Percentiles rank a stretch among this genome's conserved stretches.
Conservation (phyloP, 2,797 vertebrate genomes). For the Danio kyathit region DNA sequence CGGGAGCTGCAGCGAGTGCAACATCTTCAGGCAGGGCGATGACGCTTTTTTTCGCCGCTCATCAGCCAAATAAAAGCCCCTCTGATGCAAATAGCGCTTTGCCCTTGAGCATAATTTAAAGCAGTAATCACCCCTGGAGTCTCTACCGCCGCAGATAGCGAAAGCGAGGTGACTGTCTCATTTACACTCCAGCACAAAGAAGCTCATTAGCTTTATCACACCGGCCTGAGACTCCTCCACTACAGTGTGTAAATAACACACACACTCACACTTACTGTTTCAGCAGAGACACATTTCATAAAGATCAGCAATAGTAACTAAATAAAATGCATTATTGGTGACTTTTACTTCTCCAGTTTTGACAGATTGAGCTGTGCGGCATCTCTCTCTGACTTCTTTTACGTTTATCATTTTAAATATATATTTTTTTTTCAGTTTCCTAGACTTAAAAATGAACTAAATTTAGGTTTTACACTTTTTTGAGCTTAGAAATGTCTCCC, state of each 20-base stretch:
- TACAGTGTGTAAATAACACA: slow-evolving; percentile 87
- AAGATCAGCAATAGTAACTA: slow-evolving; percentile 33
- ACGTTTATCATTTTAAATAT: too few relatives aligned
- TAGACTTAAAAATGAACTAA: too few relatives aligned
- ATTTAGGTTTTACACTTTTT: too few relatives aligned
- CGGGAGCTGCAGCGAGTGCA: slow-evolving; percentile 52
- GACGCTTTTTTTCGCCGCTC: slow-evolving; percentile 56
- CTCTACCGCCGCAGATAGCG: slow-evolving; percentile 73
- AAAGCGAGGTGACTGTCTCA: slow-evolving; percentile 87
- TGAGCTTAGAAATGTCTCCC: too few relatives aligned
- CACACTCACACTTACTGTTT: slow-evolving; percentile 23
- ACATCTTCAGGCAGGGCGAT: slow-evolving; percentile 60
- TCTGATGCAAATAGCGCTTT: slow-evolving; percentile 99
- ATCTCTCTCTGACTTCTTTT: too few relatives aligned
- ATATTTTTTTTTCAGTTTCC: too few relatives aligned
- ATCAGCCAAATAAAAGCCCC: slow-evolving; percentile 64
- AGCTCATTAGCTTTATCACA: slow-evolving; percentile 97
- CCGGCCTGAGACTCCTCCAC: slow-evolving; percentile 87
- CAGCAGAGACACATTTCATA: slow-evolving; percentile 12
- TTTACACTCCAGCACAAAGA: slow-evolving; percentile 97
- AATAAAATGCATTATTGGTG: slow-evolving; percentile 41
- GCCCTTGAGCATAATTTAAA: slow-evolving; percentile 99
- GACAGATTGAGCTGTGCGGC: slow-evolving; percentile 96
- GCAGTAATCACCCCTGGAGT: slow-evolving; percentile 96
- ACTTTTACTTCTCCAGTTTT: slow-evolving; percentile 82